phyloP scores from a whole-genome alignment of 2,797 vertebrate genomes.

The Mormyrops attenuatus region DNA sequence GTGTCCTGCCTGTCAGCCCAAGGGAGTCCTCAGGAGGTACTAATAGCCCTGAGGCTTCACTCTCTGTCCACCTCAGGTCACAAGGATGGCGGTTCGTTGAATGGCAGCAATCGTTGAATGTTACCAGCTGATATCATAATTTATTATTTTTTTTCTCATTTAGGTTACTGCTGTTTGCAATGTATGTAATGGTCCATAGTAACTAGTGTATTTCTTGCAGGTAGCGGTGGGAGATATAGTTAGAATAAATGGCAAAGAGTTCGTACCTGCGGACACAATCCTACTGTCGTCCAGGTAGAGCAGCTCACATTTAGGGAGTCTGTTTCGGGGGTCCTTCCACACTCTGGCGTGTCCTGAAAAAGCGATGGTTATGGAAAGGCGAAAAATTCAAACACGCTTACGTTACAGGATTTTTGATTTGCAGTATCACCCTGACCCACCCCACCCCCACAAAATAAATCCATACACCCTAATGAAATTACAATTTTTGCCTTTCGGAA shows the following conservation, averaged over 20 bases:
- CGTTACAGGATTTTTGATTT: not conserved
- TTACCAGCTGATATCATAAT: not conserved
- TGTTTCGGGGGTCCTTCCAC: slow-evolving; percentile 17
- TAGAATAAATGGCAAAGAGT: slow-evolving; percentile 95
- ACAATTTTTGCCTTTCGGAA: slow-evolving; percentile 18
- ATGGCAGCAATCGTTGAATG: not conserved
- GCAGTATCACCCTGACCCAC: not conserved
- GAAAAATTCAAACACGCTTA: not conserved
- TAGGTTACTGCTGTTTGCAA: not conserved
- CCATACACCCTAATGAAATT: not conserved
- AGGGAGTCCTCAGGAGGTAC: not conserved
- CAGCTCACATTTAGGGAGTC: slow-evolving; percentile 41
- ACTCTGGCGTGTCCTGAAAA: slow-evolving; percentile 59
- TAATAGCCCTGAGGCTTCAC: not conserved
- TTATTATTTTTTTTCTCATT: not conserved
- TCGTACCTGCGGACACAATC: slow-evolving; percentile 91
- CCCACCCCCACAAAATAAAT: not conserved
- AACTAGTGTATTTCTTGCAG: slow-evolving; percentile 87
- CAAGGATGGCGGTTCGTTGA: not conserved
- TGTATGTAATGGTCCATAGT: slow-evolving; percentile 59
- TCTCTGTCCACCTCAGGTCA: not conserved
- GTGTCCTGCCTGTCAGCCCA: not conserved
- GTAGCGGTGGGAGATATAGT: slow-evolving; percentile 95
- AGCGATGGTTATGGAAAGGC: slow-evolving; percentile 70
- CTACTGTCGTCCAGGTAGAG: slow-evolving; percentile 96